Conservation (phyloP, 2,113 vertebrate genomes). For the Maccullochella peelii region DNA sequence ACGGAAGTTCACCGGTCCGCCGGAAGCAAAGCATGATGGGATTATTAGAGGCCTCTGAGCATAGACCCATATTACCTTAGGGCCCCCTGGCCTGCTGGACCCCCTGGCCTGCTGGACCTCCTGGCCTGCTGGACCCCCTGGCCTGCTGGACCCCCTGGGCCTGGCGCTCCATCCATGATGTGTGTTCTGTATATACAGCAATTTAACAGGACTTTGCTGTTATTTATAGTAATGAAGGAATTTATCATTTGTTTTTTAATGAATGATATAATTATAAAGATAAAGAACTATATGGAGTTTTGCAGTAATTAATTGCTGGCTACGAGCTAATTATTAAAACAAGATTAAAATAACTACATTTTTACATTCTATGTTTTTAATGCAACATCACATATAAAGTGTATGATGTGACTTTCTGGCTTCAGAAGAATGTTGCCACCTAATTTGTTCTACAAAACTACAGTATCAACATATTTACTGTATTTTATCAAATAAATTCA, state of each 20-base stretch:
- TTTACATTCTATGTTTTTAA: too few species aligned
- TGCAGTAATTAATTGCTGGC: too few species aligned
- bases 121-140: too few species aligned
- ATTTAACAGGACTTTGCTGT: not conserved
- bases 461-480: not conserved
- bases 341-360: too few species aligned
- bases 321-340: too few species aligned
- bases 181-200: too few species aligned
- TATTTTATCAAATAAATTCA: not conserved
- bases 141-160: not conserved
- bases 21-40: slow-evolving; percentile 55
- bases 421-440: not conserved
- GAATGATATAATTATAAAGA: not conserved
- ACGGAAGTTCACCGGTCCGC: slow-evolving; percentile 48
- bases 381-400: too few species aligned
- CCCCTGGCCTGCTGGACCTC: not conserved
- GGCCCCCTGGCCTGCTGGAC: not conserved
- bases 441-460: too few species aligned
- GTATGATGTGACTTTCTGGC: not conserved
- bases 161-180: too few species aligned
- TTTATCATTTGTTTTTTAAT: not conserved
- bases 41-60: too few species aligned
- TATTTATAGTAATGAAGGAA: not conserved
- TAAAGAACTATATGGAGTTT: not conserved
- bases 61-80: too few species aligned